Evolutionary conservation across 2,888 invertebrate species (phyloP).

Genomic region (Andrena flavipes): DNA sequence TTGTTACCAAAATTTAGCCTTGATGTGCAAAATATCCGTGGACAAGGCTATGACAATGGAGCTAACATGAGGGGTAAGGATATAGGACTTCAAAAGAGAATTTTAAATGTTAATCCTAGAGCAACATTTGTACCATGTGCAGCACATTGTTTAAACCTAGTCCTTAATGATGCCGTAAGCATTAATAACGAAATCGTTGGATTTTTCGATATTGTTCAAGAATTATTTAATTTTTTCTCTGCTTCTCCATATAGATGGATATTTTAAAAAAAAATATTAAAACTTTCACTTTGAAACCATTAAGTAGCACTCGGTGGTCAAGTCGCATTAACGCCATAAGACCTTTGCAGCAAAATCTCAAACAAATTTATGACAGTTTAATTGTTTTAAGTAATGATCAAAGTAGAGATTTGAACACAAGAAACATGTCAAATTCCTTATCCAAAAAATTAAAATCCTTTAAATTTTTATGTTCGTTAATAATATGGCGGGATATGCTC

Average conservation of each 20-base stretch:
- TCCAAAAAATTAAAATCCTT: not conserved
- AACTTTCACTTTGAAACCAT: not conserved
- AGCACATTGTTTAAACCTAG: too few species aligned
- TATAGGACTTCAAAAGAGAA: too few species aligned
- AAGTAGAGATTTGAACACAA: not conserved
- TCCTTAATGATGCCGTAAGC: conserved; percentile 1
- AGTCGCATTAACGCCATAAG: not conserved
- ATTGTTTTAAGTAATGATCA: not conserved
- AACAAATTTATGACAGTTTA: not conserved
- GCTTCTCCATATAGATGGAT: not conserved
- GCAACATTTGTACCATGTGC: conserved; percentile 22
- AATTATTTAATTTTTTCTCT: not conserved
- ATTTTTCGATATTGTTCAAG: too few species aligned
- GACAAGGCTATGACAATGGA: too few species aligned
- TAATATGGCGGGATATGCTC: not conserved
- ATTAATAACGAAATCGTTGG: too few species aligned
- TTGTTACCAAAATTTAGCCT: too few species aligned
- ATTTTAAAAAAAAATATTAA: not conserved
- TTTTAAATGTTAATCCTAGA: not conserved
- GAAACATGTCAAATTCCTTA: not conserved
- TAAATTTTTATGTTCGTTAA: not conserved
- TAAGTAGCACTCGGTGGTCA: not conserved
- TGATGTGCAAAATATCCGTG: too few species aligned
- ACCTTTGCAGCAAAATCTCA: not conserved
- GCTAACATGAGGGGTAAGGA: too few species aligned